Percentiles rank a stretch among this genome's conserved stretches.
phyloP scores from a whole-genome alignment of 2,113 vertebrate species.

The Urocitellus parryii region DNA sequence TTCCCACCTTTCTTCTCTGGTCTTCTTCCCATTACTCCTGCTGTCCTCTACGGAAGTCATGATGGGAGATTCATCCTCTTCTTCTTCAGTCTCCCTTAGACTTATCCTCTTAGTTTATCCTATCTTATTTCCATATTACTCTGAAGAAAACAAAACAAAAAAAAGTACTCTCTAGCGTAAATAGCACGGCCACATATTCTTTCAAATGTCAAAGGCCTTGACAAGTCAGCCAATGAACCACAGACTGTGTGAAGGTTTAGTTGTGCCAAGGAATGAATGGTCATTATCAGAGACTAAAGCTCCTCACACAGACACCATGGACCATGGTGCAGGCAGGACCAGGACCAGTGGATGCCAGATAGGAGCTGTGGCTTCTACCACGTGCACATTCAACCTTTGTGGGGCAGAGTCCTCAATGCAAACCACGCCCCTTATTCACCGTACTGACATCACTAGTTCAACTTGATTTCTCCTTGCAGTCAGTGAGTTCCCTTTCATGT shows the following conservation, averaged over 20 bases:
- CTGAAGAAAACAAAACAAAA: background rate
- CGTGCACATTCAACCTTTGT: no score
- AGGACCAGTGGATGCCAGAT: background rate
- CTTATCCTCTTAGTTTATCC: background rate
- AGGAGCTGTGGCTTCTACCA: background rate
- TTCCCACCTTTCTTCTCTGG: background rate
- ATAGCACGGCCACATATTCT: background rate
- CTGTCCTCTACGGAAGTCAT: background rate
- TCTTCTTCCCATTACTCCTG: accelerated
- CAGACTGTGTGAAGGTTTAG: background rate
- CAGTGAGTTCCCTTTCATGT: background rate
- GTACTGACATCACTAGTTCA: background rate
- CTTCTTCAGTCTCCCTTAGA: background rate
- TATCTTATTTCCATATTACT: background rate
- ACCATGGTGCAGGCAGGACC: background rate
- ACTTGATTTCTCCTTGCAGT: constrained; percentile 14
- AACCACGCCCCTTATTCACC: background rate
- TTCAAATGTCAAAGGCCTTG: constrained; percentile 12
- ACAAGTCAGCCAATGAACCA: background rate
- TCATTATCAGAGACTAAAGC: background rate
- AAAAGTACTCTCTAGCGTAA: background rate
- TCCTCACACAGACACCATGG: background rate
- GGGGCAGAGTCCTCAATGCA: accelerated
- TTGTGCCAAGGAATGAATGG: background rate
- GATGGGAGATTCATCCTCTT: background rate